Evolutionary conservation across 2,797 vertebrate genomes (phyloP).

Genomic region (Pseudopleuronectes americanus): DNA sequence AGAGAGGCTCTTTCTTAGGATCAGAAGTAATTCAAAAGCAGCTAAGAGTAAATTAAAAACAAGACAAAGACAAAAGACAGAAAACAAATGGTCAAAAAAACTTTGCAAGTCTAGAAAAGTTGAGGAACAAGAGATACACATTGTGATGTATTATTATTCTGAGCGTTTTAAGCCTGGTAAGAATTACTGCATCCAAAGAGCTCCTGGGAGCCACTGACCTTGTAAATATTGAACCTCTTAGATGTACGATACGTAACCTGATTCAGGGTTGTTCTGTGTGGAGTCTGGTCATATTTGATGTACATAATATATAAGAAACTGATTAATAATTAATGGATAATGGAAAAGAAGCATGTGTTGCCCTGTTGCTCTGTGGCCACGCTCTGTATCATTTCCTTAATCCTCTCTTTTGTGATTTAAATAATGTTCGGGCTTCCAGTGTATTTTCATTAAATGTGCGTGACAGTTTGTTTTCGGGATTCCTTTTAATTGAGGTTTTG

Average conservation of each 20-base stretch:
- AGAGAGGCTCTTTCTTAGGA: neutral
- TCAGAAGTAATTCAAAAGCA: neutral
- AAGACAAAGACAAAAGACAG: conserved; percentile 14
- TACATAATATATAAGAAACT: conserved; percentile 50
- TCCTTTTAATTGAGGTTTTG: conserved; percentile 24
- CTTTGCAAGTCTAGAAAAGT: neutral
- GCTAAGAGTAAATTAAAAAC: neutral
- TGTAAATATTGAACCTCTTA: conserved; percentile 65
- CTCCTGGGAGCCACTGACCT: conserved; percentile 72
- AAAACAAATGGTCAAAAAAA: neutral
- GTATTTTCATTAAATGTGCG: conserved; percentile 7
- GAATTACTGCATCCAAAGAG: conserved; percentile 57
- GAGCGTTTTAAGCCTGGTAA: conserved; percentile 22
- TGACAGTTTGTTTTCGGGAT: conserved; percentile 29
- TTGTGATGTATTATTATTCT: neutral
- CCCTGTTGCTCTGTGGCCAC: conserved; percentile 8
- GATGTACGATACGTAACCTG: conserved; percentile 33
- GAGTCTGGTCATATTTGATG: conserved; percentile 48
- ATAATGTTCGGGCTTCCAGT: conserved; percentile 2
- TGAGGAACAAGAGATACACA: neutral
- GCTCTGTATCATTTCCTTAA: neutral
- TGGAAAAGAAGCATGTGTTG: conserved; percentile 32
- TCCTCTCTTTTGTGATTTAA: conserved; percentile 1
- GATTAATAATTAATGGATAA: conserved; percentile 59
- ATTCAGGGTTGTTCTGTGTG: conserved; percentile 39